Conservation (phyloP, 1,140 invertebrate genomes). For the Gerris buenoi region DNA sequence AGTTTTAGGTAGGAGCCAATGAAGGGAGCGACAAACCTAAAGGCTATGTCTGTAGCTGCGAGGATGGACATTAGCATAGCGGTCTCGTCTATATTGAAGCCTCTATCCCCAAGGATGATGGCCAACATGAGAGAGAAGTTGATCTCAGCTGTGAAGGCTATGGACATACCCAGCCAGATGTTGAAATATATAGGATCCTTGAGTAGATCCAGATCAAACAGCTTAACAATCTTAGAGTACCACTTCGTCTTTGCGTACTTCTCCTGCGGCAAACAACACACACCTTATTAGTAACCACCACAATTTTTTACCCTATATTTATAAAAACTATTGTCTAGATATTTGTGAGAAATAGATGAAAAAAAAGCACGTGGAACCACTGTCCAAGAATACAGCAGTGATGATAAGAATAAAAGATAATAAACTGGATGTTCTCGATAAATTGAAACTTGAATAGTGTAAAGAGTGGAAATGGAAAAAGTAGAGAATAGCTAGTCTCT, state of each 20-base stretch:
- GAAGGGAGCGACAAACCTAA: slow-evolving; percentile 37
- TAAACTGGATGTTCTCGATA: too few species aligned
- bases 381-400: too few species aligned
- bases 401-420: too few species aligned
- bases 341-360: too few species aligned
- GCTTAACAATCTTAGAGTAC: slow-evolving; percentile 30
- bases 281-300: too few species aligned
- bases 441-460: too few species aligned
- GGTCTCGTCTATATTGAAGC: slow-evolving; percentile 34
- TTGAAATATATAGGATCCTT: slow-evolving; percentile 36
- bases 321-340: too few species aligned
- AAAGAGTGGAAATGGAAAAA: too few species aligned
- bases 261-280: not conserved
- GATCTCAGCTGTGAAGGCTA: slow-evolving; percentile 48
- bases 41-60: slow-evolving; percentile 18
- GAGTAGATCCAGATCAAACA: slow-evolving; percentile 49
- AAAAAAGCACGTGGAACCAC: too few species aligned
- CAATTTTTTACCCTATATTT: too few species aligned
- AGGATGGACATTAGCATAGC: slow-evolving; percentile 19
- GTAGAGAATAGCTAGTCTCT: too few species aligned
- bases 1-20: slow-evolving; percentile 45
- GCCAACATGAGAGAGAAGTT: slow-evolving; percentile 49
- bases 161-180: slow-evolving; percentile 31
- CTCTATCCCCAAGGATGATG: slow-evolving; percentile 45
- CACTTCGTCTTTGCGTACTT: not conserved